Conservation (phyloP, 2,888 invertebrate genomes). For the Entomobrya proxima region DNA sequence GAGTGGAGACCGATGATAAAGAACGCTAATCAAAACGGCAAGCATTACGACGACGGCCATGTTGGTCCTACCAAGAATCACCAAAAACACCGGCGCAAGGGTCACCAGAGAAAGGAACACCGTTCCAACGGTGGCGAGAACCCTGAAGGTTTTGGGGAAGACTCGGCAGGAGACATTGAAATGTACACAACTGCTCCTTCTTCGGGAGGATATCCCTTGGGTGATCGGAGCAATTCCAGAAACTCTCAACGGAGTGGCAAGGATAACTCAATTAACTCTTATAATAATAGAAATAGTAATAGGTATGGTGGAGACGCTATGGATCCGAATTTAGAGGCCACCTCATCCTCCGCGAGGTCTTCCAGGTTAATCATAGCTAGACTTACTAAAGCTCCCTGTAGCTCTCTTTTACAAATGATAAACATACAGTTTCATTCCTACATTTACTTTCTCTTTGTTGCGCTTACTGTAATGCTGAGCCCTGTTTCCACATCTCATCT, state of each 20-base stretch:
- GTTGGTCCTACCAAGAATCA: constrained; percentile 24
- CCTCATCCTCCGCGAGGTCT: constrained; percentile 51
- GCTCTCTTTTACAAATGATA: not conserved
- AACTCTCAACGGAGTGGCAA: constrained; percentile 54
- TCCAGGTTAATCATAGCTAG: constrained; percentile 54
- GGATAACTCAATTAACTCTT: constrained; percentile 60
- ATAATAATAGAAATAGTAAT: constrained; percentile 45
- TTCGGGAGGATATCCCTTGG: constrained; percentile 24
- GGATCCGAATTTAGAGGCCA: constrained; percentile 53
- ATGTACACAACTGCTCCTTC: constrained; percentile 39
- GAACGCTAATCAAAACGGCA: constrained; percentile 37
- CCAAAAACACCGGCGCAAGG: constrained; percentile 36
- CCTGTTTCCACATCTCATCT: constrained; percentile 23
- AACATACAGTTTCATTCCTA: constrained; percentile 13
- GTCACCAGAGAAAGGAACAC: constrained; percentile 30
- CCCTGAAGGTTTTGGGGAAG: constrained; percentile 28
- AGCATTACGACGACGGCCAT: not conserved
- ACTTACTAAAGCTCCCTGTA: not conserved
- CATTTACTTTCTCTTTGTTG: constrained; percentile 23
- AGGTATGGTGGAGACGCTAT: constrained; percentile 45
- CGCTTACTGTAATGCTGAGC: constrained; percentile 8
- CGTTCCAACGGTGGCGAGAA: not conserved
- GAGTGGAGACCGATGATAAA: constrained; percentile 43
- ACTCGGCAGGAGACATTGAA: constrained; percentile 21
- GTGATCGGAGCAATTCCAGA: constrained; percentile 25